These are phyloP conservation scores for Drosophila tropicalis DNA, from an alignment of 1,140 invertebrate genomes.

Conservation along the genomic window DNA sequence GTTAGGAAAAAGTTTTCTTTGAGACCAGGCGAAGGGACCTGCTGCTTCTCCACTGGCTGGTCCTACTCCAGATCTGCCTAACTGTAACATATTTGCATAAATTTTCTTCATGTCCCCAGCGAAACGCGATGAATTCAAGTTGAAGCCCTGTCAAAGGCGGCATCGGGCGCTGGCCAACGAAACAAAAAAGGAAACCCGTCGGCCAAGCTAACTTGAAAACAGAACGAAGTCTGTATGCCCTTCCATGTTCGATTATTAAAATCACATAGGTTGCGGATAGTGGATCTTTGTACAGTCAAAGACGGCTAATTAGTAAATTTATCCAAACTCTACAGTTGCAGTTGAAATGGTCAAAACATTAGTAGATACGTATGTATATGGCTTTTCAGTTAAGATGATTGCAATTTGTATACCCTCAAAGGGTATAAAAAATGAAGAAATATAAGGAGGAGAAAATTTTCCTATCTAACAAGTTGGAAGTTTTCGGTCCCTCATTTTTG, in stretches of 20 bases:
- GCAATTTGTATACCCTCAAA: neutral
- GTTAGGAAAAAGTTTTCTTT: slow-evolving; percentile 49
- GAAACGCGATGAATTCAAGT: slow-evolving; percentile 50
- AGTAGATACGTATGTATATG: no score
- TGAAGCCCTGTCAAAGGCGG: slow-evolving; percentile 55
- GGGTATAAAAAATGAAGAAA: neutral
- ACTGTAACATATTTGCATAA: slow-evolving; percentile 72
- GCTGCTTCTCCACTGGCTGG: slow-evolving; percentile 7
- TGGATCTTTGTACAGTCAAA: no score
- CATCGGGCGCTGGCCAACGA: neutral
- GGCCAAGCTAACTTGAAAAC: neutral
- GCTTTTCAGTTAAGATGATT: no score
- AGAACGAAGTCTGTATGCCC: neutral
- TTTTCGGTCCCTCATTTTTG: slow-evolving; percentile 24
- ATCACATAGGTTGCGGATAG: no score
- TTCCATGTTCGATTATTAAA: neutral
- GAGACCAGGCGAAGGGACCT: slow-evolving; percentile 3
- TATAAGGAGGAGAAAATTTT: slow-evolving; percentile 24
- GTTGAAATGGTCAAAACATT: no score
- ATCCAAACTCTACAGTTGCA: no score
- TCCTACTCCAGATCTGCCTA: slow-evolving; percentile 10
- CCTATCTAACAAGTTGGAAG: slow-evolving; percentile 57
- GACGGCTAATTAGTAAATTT: no score
- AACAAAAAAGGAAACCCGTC: neutral
- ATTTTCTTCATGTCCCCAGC: slow-evolving; percentile 40